These are phyloP conservation scores for Drosophila diplacantha DNA, from an alignment of 2,888 invertebrate species.

Conservation along the genomic window DNA sequence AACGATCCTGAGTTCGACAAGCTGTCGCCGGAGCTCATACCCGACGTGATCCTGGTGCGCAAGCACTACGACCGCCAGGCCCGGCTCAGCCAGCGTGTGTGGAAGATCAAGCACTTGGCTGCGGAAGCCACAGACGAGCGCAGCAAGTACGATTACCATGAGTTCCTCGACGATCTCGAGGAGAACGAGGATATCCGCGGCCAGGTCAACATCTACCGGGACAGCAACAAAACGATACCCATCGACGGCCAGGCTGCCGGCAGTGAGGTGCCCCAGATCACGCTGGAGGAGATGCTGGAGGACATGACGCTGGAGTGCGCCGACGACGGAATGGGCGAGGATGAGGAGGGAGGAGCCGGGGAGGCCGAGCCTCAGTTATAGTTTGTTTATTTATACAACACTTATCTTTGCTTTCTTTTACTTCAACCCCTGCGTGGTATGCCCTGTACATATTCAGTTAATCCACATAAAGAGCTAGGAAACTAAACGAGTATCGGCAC, in stretches of 20 bases:
- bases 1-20: constrained; percentile 94
- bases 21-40: constrained; percentile 83
- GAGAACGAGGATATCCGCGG: constrained; percentile 94
- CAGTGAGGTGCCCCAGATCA: constrained; percentile 83
- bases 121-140: constrained; percentile 83
- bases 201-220: constrained; percentile 94
- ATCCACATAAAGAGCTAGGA: constrained; percentile 27
- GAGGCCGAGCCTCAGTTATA: constrained; percentile 48
- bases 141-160: constrained; percentile 89
- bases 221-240: constrained; percentile 75
- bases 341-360: constrained; percentile 24
- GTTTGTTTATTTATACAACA: constrained; percentile 10
- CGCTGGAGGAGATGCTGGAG: constrained; percentile 95
- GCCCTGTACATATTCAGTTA: constrained; percentile 32
- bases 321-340: constrained; percentile 86
- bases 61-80: constrained; percentile 89
- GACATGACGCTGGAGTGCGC: constrained; percentile 84
- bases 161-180: constrained; percentile 97
- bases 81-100: constrained; percentile 86
- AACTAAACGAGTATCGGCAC: constrained; percentile 8
- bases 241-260: constrained; percentile 80
- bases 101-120: constrained; percentile 94
- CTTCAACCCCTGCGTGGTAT: constrained; percentile 38
- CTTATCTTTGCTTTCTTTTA: constrained; percentile 3
- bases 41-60: constrained; percentile 96